Percentiles rank a stretch among this genome's conserved stretches.
Evolutionary conservation across 2,888 invertebrate species (phyloP).

Genomic region (Coenonympha arcania): DNA sequence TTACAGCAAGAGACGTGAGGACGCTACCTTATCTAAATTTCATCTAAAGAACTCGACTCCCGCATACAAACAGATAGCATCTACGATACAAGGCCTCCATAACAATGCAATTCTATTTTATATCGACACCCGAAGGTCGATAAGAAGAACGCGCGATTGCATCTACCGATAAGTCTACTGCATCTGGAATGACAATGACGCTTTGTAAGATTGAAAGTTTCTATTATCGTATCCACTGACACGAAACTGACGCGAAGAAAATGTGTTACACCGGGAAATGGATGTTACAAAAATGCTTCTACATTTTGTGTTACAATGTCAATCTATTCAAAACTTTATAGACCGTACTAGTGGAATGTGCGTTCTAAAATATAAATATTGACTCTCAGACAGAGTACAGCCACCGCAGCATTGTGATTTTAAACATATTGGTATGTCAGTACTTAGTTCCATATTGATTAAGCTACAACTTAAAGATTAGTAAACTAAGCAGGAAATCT

Average conservation of each 20-base stretch:
- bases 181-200: slow-evolving; percentile 19
- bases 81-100: slow-evolving; percentile 22
- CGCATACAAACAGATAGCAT: slow-evolving; percentile 20
- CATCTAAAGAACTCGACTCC: slow-evolving; percentile 49
- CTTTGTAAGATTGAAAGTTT: slow-evolving; percentile 16
- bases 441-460: too few relatives aligned
- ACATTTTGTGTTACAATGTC: background rate
- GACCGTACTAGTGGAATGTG: too few relatives aligned
- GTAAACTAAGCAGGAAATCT: too few relatives aligned
- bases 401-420: too few relatives aligned
- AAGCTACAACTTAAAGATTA: too few relatives aligned
- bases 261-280: too few relatives aligned
- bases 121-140: slow-evolving; percentile 45
- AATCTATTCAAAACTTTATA: too few relatives aligned
- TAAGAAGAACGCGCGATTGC: slow-evolving; percentile 40
- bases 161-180: slow-evolving; percentile 31
- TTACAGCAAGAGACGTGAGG: slow-evolving; percentile 49
- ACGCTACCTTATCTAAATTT: slow-evolving; percentile 60
- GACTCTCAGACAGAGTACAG: too few relatives aligned
- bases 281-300: background rate
- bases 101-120: slow-evolving; percentile 48
- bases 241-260: slow-evolving; percentile 7
- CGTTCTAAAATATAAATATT: too few relatives aligned
- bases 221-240: slow-evolving; percentile 13
- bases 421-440: too few relatives aligned